Conservation (phyloP, 2,797 vertebrate genomes). For the Acipenser transmontanus region DNA sequence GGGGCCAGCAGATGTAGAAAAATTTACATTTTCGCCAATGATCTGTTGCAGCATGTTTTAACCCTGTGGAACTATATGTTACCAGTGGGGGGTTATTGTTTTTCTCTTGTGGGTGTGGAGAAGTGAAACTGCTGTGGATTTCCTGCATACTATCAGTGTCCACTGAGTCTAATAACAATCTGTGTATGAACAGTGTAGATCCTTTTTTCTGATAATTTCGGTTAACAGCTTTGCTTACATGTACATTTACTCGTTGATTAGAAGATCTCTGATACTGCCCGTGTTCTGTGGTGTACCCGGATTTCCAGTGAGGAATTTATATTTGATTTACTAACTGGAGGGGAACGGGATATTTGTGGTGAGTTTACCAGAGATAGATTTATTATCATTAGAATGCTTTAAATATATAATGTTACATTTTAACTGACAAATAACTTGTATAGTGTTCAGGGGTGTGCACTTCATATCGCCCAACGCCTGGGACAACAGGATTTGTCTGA, state of each 20-base stretch:
- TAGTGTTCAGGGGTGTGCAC: no score
- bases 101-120: conserved; percentile 23
- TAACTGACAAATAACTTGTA: no score
- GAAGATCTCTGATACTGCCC: no score
- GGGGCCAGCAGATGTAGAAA: no score
- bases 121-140: conserved; percentile 35
- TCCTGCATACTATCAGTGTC: conserved; percentile 34
- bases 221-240: no score
- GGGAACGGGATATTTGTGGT: conserved; percentile 16
- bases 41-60: not conserved
- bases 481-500: no score
- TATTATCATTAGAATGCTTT: no score
- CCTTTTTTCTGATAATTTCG: not conserved
- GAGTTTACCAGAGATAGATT: not conserved
- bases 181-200: not conserved
- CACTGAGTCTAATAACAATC: no score
- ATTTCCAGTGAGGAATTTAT: conserved; percentile 8
- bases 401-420: no score
- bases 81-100: conserved; percentile 15
- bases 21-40: no score
- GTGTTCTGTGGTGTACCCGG: not conserved
- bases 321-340: conserved; percentile 16
- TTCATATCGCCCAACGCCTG: no score
- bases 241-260: no score
- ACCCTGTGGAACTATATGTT: not conserved